Conservation (phyloP, 2,113 vertebrate species). For the Chaetodon auriga region DNA sequence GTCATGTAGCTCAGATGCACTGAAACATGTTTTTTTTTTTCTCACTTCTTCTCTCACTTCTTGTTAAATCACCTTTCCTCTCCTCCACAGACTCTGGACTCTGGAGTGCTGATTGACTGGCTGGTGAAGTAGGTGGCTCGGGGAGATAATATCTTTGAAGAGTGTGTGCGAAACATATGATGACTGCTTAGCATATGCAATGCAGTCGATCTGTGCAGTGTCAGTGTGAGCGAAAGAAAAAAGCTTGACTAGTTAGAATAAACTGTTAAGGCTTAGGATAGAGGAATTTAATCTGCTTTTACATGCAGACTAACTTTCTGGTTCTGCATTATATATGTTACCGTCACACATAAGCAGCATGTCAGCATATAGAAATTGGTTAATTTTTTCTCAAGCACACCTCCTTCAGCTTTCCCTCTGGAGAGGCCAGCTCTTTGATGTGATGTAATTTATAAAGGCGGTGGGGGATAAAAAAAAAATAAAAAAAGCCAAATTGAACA, state of each 20-base stretch:
- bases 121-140: constrained; percentile 36
- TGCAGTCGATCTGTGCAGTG: not conserved
- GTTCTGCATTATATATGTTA: not conserved
- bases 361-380: constrained; percentile 1
- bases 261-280: constrained; percentile 26
- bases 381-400: not conserved
- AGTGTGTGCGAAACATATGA: constrained; percentile 36
- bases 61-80: constrained; percentile 6
- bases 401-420: not conserved
- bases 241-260: constrained; percentile 17
- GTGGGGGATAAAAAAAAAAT: constrained; percentile 53
- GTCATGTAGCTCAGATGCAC: not conserved
- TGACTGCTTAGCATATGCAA: constrained; percentile 28
- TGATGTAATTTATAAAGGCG: constrained; percentile 42
- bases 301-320: not conserved
- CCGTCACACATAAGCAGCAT: constrained; percentile 14
- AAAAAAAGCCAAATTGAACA: constrained; percentile 61
- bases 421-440: constrained; percentile 52
- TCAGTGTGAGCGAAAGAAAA: not conserved
- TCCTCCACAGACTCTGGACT: constrained; percentile 17
- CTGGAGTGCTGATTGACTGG: constrained; percentile 39
- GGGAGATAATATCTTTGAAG: constrained; percentile 52
- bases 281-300: constrained; percentile 41
- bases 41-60: no score
- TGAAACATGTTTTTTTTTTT: not conserved